phyloP scores from a whole-genome alignment of 2,888 invertebrate genomes.

The Scotopteryx bipunctaria region DNA sequence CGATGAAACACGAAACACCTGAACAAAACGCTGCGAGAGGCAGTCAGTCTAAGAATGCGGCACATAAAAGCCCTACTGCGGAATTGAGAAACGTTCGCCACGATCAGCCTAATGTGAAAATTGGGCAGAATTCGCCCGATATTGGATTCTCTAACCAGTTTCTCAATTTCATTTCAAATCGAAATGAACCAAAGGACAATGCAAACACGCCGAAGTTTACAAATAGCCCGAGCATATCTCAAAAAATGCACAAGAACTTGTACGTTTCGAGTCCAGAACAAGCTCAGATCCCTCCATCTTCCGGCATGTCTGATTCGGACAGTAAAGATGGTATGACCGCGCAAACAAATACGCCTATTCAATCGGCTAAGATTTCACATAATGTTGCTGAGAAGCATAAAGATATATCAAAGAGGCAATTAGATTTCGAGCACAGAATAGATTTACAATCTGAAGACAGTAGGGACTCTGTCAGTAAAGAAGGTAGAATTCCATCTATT shows the following conservation, averaged over 20 bases:
- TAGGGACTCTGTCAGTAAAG: constrained; percentile 77
- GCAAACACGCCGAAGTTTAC: constrained; percentile 81
- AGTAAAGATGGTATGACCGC: constrained; percentile 79
- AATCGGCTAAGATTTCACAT: constrained; percentile 71
- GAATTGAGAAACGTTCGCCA: constrained; percentile 73
- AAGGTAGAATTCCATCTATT: constrained; percentile 72
- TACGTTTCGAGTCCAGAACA: constrained; percentile 81
- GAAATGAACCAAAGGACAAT: constrained; percentile 80
- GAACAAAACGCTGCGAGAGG: constrained; percentile 55
- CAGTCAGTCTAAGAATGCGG: constrained; percentile 52
- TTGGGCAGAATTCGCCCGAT: constrained; percentile 70
- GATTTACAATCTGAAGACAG: constrained; percentile 79
- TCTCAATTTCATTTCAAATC: constrained; percentile 75
- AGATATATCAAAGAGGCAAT: constrained; percentile 76
- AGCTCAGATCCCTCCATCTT: constrained; percentile 78
- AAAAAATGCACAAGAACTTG: constrained; percentile 80
- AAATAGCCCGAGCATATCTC: constrained; percentile 78
- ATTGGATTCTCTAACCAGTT: constrained; percentile 79
- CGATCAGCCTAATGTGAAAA: constrained; percentile 71
- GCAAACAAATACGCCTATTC: constrained; percentile 70
- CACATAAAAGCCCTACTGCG: constrained; percentile 68
- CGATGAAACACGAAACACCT: constrained; percentile 47
- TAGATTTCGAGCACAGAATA: constrained; percentile 75
- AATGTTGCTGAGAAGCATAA: constrained; percentile 65
- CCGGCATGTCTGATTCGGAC: constrained; percentile 76